Base-by-base conservation (phyloP, 2,113 vertebrate species). In the Trematocara nigrifrons region DNA sequence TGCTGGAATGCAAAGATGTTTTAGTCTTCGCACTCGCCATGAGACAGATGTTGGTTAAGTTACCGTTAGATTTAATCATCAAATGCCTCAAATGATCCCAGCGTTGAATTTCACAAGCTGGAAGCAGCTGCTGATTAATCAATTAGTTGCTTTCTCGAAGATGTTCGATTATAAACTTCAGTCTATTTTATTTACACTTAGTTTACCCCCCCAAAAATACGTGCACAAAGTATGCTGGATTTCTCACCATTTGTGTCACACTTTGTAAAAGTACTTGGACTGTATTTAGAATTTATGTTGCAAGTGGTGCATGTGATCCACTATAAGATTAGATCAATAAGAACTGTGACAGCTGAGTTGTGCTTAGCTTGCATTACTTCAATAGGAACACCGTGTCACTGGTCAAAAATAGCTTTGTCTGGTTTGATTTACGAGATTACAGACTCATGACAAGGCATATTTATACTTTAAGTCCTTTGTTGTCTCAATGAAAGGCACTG, bases 321-420 rank as follows among this genome's bases (percentile, higher is more conserved):
- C 79, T 31, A 20, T 83, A 64, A 45, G 86, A 81, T 76, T 49
- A 51, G 71, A 76, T 51, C 42, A 76, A 76, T 76, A 49, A 49
- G 45, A 76, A 49, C 45, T 51, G 7, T 31, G 71, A 76, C 45
- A 49, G 45, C 71, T 74, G 20, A 31, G 66, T 45, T 77, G 52
- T 57, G 71, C 69, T 47, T 76, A 76, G 71, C 45, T 76, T 76
- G 71, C 71, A 7, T 56, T 77, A 76, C 81, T 83, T 90, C 79
- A 90, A 79, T 81, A 64, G 76, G 56, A 79, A 88, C 80, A 88
- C 78, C 18, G 53, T 82, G 78, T 86, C 84, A 87, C 49, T 82
- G 81, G 87, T 88, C 89, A 82, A 88, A 92, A 92, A 89, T 89
- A 90, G 74, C 71, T 87, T 85, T 82, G 77, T 87, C 80, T 89